Conservation (phyloP, 2,113 vertebrate genomes). For the Mustela lutreola region DNA sequence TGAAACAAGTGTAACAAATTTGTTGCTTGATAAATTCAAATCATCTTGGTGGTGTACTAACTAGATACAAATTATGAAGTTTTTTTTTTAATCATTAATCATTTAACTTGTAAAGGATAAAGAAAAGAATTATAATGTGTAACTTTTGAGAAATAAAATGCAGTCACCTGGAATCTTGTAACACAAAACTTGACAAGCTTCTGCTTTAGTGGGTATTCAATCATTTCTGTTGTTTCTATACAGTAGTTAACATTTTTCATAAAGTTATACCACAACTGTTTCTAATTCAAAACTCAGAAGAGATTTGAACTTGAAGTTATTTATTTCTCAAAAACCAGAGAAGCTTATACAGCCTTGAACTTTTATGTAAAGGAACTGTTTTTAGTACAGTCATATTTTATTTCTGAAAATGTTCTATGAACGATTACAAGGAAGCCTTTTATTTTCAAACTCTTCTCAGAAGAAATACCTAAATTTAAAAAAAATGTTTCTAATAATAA, state of each 20-base stretch:
- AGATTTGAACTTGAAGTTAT: not conserved
- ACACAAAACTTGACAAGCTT: slow-evolving; percentile 10
- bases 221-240: not conserved
- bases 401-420: not conserved
- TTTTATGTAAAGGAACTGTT: not conserved
- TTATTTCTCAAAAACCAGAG: not conserved
- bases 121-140: not conserved
- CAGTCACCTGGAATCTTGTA: not conserved
- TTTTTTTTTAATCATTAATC: not conserved
- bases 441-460: not conserved
- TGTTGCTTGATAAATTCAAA: not conserved
- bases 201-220: not conserved
- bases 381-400: not conserved
- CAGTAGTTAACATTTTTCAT: not conserved
- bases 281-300: not conserved
- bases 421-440: not conserved
- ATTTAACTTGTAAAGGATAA: not conserved
- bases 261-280: not conserved
- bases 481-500: not conserved
- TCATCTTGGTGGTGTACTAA: not conserved
- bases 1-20: not conserved
- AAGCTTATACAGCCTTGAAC: not conserved
- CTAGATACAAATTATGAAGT: not conserved
- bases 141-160: slow-evolving; percentile 27
- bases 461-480: not conserved